These are phyloP conservation scores for Amiota communis DNA, from an alignment of 2,888 invertebrate species.

Conservation along the genomic window DNA sequence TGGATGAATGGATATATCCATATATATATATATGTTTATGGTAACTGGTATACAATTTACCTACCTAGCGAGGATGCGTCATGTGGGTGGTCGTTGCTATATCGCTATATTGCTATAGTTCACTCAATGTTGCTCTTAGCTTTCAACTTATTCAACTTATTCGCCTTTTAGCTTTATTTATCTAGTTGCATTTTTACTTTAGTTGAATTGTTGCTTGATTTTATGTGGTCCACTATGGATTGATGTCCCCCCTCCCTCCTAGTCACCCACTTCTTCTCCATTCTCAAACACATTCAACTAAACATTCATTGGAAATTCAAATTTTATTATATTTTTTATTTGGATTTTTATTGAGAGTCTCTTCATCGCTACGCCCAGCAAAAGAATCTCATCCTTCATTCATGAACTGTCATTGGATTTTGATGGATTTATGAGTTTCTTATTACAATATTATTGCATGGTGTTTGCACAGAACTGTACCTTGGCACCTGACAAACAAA, in stretches of 20 bases:
- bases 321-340: slow-evolving; percentile 11
- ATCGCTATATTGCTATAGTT: slow-evolving; percentile 32
- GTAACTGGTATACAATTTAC: neutral
- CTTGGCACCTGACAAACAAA: slow-evolving; percentile 11
- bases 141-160: slow-evolving; percentile 36
- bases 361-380: too few species aligned
- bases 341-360: too few species aligned
- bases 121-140: slow-evolving; percentile 35
- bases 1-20: too few species aligned
- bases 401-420: slow-evolving; percentile 4
- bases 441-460: slow-evolving; percentile 9
- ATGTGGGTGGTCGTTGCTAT: slow-evolving; percentile 47
- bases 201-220: slow-evolving; percentile 62
- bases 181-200: slow-evolving; percentile 59
- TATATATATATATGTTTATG: too few species aligned
- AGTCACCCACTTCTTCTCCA: too few species aligned
- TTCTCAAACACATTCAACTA: too few species aligned
- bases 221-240: slow-evolving; percentile 36
- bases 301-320: slow-evolving; percentile 33
- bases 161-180: slow-evolving; percentile 59
- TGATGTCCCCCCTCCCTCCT: too few species aligned
- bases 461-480: slow-evolving; percentile 4
- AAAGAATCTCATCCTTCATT: too few species aligned
- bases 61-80: slow-evolving; percentile 38
- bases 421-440: slow-evolving; percentile 27